Evolutionary conservation across 2,113 vertebrate genomes (phyloP), one percentile per base, ranked within the genome.

Genomic region (Genyomyrus donnyi): DNA sequence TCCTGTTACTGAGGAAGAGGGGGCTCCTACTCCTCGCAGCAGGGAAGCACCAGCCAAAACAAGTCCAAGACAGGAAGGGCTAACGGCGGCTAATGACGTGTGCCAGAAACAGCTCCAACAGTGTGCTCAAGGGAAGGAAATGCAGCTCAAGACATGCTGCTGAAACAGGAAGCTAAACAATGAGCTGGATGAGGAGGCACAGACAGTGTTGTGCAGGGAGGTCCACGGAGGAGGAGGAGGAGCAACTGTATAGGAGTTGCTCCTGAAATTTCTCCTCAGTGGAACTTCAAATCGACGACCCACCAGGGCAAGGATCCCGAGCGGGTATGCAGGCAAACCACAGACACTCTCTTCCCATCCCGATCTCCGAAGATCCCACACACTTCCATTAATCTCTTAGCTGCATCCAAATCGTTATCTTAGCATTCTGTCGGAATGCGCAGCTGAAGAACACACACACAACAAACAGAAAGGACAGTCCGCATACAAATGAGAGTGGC

Each of bases 141-240:
- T 66, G 84, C 42, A 90, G 90, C 91, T 92, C 92, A 94, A 94
- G 92, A 93, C 91, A 94, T 93, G 91, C 91, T 91, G 89, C 91
- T 83, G 93, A 91, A 94, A 94, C 93, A 94, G 94, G 95, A 96
- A 96, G 95, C 90, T 93, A 90, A 92, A 94, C 94, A 94, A 94
- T 94, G 90, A 93, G 87, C 87, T 90, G 91, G 89, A 91, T 90
- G 87, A 91, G 91, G 86, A 92, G 90, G 89, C 89, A 88, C 90
- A 83, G 83, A 83, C 27, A 46, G 48, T 48, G 53, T 85, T 48
- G 70, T 31, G 39, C 35, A 8, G 35, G 85, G 89, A 89, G 88
- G 89, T 62, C 90, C 42, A 21, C 24, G 0, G 88, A 53, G 91
- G 90, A 62, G 70, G 83, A 89, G 46, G 84, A 56, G 89, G 46